Evolutionary conservation across 2,797 vertebrate species (phyloP).

Genomic region (Hoplostethus atlanticus): DNA sequence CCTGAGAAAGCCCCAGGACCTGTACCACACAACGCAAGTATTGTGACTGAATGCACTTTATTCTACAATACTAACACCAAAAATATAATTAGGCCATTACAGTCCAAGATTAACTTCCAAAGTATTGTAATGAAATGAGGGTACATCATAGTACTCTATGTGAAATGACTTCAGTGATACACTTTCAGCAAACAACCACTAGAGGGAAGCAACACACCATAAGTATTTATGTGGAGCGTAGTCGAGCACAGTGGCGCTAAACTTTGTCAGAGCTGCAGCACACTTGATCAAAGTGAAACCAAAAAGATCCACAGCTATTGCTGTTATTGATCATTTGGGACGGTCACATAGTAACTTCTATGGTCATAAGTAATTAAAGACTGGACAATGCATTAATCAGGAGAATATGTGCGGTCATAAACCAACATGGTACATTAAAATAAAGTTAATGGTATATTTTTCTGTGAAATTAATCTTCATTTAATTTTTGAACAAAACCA

Average conservation of each 20-base stretch:
- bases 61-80: neutral
- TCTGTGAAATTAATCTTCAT: neutral
- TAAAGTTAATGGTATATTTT: neutral
- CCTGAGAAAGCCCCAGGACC: slow-evolving; percentile 98
- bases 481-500: neutral
- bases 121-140: neutral
- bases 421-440: neutral
- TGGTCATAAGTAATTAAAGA: neutral
- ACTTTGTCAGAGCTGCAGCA: neutral
- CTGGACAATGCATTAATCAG: neutral
- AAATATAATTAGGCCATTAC: neutral
- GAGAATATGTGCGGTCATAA: neutral
- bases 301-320: neutral
- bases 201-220: slow-evolving; percentile 72
- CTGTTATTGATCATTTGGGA: slow-evolving; percentile 13
- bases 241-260: neutral
- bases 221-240: neutral
- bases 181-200: slow-evolving; percentile 56
- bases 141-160: neutral
- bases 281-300: neutral
- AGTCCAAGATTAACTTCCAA: neutral
- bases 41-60: neutral
- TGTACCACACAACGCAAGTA: slow-evolving; percentile 57
- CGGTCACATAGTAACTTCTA: neutral
- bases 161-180: neutral